phyloP scores from a whole-genome alignment of 2,888 invertebrate species.

The Atethmia centrago region DNA sequence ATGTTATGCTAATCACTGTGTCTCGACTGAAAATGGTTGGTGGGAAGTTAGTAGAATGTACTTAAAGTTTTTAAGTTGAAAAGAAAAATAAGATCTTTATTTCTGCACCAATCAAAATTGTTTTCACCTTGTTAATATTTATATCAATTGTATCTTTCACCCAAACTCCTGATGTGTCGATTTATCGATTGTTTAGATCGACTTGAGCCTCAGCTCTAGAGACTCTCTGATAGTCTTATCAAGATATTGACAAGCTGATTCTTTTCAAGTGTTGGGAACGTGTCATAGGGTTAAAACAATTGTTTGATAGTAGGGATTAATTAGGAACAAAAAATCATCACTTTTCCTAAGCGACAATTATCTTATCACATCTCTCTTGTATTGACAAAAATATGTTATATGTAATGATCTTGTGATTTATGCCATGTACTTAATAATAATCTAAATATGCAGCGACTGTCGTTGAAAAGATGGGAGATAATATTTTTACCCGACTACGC shows the following conservation, averaged over 20 bases:
- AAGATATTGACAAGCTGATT: conserved; percentile 20
- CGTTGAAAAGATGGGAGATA: neutral
- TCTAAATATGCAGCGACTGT: neutral
- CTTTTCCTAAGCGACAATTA: neutral
- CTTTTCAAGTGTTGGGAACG: neutral
- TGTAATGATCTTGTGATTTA: neutral
- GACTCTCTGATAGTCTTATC: conserved; percentile 13
- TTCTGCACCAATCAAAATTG: neutral
- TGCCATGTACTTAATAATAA: neutral
- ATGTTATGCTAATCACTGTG: conserved; percentile 1
- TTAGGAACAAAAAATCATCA: neutral
- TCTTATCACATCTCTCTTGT: neutral
- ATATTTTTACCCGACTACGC: too few relatives aligned
- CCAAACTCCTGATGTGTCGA: neutral
- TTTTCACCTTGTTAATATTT: neutral
- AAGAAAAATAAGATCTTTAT: neutral
- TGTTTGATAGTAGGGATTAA: neutral
- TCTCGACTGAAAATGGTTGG: neutral
- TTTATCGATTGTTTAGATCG: conserved; percentile 11
- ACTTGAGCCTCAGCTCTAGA: neutral
- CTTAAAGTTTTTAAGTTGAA: neutral
- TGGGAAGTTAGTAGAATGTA: too few relatives aligned
- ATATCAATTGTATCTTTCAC: neutral
- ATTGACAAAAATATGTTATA: neutral
- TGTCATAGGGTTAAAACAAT: neutral